Conservation (phyloP, 2,888 invertebrate genomes). For the Sesia apiformis region DNA sequence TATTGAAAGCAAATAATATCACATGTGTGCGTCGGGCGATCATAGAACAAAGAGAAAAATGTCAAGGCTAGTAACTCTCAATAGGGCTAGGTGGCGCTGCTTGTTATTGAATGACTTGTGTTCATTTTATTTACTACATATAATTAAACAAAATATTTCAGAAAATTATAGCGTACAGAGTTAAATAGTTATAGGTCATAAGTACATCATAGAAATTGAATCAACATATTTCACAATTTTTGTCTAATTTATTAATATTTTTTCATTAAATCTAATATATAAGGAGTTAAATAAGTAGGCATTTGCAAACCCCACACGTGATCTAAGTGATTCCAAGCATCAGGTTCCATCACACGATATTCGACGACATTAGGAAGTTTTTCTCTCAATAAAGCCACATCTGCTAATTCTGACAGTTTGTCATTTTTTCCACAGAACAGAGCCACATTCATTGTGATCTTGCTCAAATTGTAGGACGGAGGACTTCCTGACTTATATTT, state of each 20-base stretch:
- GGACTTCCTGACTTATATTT: slow-evolving; percentile 7
- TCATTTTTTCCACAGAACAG: slow-evolving; percentile 31
- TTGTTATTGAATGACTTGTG: no score
- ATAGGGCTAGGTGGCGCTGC: no score
- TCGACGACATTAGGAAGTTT: slow-evolving; percentile 26
- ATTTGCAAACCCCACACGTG: slow-evolving; percentile 27
- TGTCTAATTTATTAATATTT: slow-evolving; percentile 2
- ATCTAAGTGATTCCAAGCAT: slow-evolving; percentile 28
- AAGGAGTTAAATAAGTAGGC: slow-evolving; percentile 16
- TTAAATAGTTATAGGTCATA: no score
- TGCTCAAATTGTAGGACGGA: slow-evolving; percentile 29
- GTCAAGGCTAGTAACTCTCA: no score
- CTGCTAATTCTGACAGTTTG: slow-evolving; percentile 20
- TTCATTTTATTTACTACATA: no score
- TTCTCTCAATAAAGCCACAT: slow-evolving; percentile 18
- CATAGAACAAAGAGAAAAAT: no score
- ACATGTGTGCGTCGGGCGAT: no score
- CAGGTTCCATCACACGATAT: slow-evolving; percentile 10
- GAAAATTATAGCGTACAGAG: no score
- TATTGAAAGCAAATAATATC: no score
- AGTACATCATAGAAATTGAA: no score
- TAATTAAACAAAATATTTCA: no score
- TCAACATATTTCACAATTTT: no score
- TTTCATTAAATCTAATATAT: slow-evolving; percentile 17
- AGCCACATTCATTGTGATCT: slow-evolving; percentile 23